phyloP scores from a whole-genome alignment of 1,140 invertebrate species.

The Neotoxoptera formosana region DNA sequence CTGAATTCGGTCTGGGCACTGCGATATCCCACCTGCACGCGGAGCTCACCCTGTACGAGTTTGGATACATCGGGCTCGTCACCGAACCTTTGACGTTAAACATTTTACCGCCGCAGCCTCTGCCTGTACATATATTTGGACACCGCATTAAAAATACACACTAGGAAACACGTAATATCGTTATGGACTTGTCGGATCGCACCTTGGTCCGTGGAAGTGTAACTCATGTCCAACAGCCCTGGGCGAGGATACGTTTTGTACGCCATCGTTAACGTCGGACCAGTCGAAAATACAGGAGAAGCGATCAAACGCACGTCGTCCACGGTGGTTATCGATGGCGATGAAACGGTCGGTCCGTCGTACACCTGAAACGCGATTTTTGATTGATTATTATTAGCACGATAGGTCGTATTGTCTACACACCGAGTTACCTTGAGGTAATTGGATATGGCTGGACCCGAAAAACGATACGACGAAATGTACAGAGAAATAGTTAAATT shows the following conservation, averaged over 20 bases:
- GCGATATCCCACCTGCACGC: conserved; percentile 80
- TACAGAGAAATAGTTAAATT: conserved; percentile 18
- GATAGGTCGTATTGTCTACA: not conserved
- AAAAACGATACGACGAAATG: not conserved
- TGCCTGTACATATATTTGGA: not conserved
- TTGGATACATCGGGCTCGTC: conserved; percentile 78
- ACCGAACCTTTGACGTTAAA: conserved; percentile 82
- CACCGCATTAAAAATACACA: not conserved
- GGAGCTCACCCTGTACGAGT: conserved; percentile 71
- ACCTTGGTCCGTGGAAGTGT: conserved; percentile 46
- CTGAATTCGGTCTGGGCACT: conserved; percentile 73
- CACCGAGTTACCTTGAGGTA: conserved; percentile 8
- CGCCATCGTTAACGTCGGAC: conserved; percentile 10
- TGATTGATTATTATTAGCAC: not conserved
- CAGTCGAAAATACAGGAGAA: conserved; percentile 6
- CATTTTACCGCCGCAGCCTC: conserved; percentile 76
- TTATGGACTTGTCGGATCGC: not conserved
- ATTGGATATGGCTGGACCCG: not conserved
- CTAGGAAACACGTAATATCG: not conserved
- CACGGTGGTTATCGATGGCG: not conserved
- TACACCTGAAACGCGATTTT: not conserved
- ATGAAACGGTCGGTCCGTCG: not conserved
- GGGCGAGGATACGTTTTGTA: not conserved
- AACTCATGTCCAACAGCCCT: not conserved
- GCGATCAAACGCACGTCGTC: not conserved